Conservation (phyloP, 2,113 vertebrate species). For the Globicephala melas region DNA sequence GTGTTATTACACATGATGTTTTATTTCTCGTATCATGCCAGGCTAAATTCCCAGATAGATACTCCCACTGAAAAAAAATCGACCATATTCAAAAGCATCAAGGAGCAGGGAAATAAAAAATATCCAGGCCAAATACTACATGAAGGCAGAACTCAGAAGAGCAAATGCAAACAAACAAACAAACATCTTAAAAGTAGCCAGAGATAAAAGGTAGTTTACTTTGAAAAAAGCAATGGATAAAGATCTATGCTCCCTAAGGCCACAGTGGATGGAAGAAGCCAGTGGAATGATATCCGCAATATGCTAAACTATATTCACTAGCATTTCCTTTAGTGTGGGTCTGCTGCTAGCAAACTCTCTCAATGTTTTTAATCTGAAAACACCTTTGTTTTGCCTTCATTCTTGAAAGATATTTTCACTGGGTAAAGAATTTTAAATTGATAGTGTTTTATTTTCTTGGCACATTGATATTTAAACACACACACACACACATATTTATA, state of each 20-base stretch:
- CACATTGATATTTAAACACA: neutral
- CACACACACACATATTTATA: neutral
- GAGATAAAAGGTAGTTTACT: neutral
- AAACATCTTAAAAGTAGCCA: neutral
- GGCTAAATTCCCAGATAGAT: neutral
- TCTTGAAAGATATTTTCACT: conserved; percentile 1
- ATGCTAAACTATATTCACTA: neutral
- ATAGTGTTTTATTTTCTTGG: conserved; percentile 14
- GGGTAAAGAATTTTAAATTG: conserved; percentile 8
- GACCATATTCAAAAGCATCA: neutral
- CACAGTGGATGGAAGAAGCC: neutral
- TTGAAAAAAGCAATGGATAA: neutral
- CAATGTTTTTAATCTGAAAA: neutral
- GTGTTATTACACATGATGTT: neutral
- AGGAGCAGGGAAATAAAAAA: neutral
- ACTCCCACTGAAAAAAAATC: neutral
- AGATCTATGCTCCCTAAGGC: neutral
- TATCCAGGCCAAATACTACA: neutral
- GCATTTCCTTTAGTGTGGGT: neutral
- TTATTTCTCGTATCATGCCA: neutral
- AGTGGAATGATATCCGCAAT: neutral
- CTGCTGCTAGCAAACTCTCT: neutral
- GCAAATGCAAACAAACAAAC: conserved; percentile 7
- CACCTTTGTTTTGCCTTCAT: neutral
- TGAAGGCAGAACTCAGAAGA: neutral